Percentiles rank a stretch among this genome's conserved stretches.
These are phyloP conservation scores for Tyrannus savana DNA, from an alignment of 2,113 vertebrate species.

Conservation along the genomic window DNA sequence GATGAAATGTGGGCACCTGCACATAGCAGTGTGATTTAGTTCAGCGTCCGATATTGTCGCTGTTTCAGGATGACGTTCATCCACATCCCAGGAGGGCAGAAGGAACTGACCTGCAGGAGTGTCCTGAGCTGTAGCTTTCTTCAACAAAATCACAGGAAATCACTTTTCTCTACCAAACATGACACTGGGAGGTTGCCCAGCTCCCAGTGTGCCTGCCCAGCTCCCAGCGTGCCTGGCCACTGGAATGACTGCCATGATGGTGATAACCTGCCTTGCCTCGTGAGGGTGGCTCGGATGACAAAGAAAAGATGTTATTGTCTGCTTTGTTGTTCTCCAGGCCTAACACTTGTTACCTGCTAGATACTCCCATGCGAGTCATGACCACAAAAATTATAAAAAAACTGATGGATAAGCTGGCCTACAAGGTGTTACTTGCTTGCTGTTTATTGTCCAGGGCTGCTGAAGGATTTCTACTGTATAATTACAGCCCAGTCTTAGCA, in stretches of 20 bases:
- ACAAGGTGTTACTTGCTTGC: background rate
- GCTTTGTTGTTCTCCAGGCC: background rate
- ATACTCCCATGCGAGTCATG: background rate
- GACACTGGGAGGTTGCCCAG: background rate
- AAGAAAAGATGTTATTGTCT: background rate
- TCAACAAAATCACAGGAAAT: background rate
- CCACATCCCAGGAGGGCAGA: background rate
- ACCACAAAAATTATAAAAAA: background rate
- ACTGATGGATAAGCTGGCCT: background rate
- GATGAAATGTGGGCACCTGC: background rate
- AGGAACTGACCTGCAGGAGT: background rate
- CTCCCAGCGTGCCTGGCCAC: background rate
- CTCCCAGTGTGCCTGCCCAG: fast-evolving
- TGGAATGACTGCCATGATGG: background rate
- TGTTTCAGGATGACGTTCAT: background rate
- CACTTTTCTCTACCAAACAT: background rate
- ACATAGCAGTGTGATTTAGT: background rate
- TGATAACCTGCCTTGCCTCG: background rate
- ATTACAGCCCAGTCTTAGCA: background rate
- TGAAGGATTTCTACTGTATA: background rate
- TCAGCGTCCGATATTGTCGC: background rate
- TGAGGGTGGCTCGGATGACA: background rate
- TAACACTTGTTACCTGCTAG: background rate
- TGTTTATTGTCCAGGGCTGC: background rate
- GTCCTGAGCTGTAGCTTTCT: background rate